Percentiles rank a stretch among this genome's conserved stretches.
These are phyloP conservation scores for Anas flavirostris DNA, from an alignment of 2,797 vertebrate species.

Conservation along the genomic window DNA sequence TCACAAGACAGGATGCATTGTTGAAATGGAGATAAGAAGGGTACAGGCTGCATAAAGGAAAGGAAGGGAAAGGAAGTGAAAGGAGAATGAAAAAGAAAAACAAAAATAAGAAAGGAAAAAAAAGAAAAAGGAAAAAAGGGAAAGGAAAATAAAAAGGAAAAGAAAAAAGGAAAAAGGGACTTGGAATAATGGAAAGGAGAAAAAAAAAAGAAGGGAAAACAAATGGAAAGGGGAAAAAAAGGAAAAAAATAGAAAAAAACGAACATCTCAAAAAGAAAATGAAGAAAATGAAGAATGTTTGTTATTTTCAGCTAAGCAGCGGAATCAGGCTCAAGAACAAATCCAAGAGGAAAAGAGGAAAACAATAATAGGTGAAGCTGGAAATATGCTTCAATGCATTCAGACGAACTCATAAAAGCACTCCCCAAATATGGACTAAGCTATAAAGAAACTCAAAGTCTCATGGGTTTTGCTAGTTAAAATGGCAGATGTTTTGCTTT, in stretches of 20 bases:
- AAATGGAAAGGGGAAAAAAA: too few relatives aligned
- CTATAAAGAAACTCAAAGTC: neutral
- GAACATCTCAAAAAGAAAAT: neutral
- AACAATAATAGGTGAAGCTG: neutral
- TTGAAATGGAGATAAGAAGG: neutral
- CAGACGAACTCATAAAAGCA: neutral
- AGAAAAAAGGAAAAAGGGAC: neutral
- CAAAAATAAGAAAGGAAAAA: too few relatives aligned
- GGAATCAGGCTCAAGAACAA: neutral
- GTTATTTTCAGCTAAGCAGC: neutral
- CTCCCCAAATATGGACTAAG: neutral
- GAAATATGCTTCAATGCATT: neutral
- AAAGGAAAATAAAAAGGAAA: neutral
- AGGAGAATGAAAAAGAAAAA: too few relatives aligned
- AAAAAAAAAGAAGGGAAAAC: too few relatives aligned
- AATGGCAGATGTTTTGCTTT: neutral
- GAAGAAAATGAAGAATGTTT: neutral
- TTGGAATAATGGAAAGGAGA: too few relatives aligned
- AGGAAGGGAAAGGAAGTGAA: neutral
- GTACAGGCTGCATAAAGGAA: neutral
- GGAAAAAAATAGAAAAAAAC: too few relatives aligned
- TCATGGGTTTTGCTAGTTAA: neutral
- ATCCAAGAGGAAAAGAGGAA: neutral
- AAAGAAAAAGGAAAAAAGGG: too few relatives aligned
- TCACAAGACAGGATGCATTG: neutral